Evolutionary conservation across 1,140 invertebrate genomes (phyloP).

Genomic region (Belonocnema kinseyi): DNA sequence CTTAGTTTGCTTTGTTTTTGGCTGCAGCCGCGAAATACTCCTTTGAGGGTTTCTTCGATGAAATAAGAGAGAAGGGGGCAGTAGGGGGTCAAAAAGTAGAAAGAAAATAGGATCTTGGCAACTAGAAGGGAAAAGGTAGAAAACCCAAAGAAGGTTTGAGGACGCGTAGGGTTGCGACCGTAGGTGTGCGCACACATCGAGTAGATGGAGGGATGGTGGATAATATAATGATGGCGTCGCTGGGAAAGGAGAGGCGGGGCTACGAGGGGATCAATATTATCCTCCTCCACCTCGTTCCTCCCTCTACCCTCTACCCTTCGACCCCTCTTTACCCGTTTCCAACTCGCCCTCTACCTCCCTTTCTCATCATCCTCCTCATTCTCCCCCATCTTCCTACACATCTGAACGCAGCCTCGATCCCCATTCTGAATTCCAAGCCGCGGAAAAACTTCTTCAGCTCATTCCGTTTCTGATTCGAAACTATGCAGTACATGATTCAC

Average conservation of each 20-base stretch:
- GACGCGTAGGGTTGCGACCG: conserved; percentile 10
- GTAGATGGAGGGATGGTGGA: conserved; percentile 73
- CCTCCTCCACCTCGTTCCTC: conserved; percentile 68
- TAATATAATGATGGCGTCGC: conserved; percentile 77
- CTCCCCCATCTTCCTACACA: conserved; percentile 35
- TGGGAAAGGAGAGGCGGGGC: conserved; percentile 73
- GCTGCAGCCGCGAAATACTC: conserved; percentile 30
- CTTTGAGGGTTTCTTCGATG: conserved; percentile 41
- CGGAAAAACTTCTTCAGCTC: conserved; percentile 22
- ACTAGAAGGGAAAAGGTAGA: conserved; percentile 33
- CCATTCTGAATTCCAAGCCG: conserved; percentile 25
- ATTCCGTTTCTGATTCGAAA: conserved; percentile 38
- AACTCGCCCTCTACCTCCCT: conserved; percentile 42
- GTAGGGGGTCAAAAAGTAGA: conserved; percentile 1
- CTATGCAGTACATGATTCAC: conserved; percentile 35
- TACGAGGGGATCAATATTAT: conserved; percentile 77
- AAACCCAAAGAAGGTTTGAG: conserved; percentile 20
- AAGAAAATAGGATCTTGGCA: conserved; percentile 23
- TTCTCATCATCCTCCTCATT: conserved; percentile 51
- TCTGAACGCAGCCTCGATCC: conserved; percentile 31
- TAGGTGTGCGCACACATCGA: conserved; percentile 59
- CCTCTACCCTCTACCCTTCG: conserved; percentile 56
- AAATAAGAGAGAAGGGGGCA: conserved; percentile 37
- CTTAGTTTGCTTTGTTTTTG: conserved; percentile 4
- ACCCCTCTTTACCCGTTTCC: conserved; percentile 50